A percentile compares a stretch with the other conserved stretches of the same genome.
These are phyloP conservation scores for Nannospalax galili DNA, from an alignment of 2,113 vertebrate species.

Conservation along the genomic window DNA sequence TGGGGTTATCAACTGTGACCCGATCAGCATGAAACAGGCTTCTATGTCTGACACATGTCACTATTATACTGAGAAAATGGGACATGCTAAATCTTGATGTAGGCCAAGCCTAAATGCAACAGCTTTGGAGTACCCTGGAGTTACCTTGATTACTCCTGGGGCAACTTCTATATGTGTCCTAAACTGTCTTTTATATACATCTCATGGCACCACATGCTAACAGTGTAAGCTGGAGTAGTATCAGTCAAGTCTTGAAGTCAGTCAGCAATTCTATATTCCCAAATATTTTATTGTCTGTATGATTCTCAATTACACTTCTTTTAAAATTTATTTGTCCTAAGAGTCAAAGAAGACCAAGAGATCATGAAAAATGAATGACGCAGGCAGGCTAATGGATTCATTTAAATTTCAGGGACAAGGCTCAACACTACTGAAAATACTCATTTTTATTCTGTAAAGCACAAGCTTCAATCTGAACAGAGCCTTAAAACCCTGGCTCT, in stretches of 20 bases:
- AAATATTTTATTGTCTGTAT: not conserved
- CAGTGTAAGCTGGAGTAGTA: not conserved
- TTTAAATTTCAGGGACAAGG: slow-evolving; percentile 32
- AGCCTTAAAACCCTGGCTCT: not conserved
- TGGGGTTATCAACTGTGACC: slow-evolving; percentile 11
- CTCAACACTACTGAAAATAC: not conserved
- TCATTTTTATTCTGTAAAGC: not conserved
- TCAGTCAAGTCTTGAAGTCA: not conserved
- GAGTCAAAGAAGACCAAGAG: slow-evolving; percentile 37
- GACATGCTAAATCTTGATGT: not conserved
- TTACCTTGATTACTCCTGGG: not conserved
- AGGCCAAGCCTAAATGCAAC: not conserved
- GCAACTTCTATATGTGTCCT: not conserved
- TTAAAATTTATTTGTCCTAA: slow-evolving; percentile 36
- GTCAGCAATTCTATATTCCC: not conserved
- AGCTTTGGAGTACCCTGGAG: not conserved
- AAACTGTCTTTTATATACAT: not conserved
- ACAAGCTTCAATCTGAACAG: not conserved
- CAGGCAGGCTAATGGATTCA: not conserved
- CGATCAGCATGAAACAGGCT: not conserved
- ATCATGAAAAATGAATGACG: not conserved
- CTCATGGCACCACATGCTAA: not conserved
- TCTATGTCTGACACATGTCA: not conserved
- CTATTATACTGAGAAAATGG: not conserved
- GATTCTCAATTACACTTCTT: not conserved